These are phyloP conservation scores for Clavelina lepadiformis DNA, from an alignment of 23 tunicate species.

Conservation along the genomic window DNA sequence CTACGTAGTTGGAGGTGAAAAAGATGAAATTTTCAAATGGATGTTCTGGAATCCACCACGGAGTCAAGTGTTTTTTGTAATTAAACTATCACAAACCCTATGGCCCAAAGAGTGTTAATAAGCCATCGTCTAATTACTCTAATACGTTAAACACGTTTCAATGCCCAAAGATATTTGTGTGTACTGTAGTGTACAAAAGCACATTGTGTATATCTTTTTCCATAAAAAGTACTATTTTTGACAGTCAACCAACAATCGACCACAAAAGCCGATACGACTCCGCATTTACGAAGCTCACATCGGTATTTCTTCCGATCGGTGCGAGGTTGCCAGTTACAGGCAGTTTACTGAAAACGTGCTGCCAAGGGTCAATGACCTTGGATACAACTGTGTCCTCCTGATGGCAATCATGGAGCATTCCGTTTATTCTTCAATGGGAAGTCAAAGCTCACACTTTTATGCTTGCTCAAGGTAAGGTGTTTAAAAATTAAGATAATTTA, in stretches of 20 bases:
- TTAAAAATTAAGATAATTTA: too few relatives aligned
- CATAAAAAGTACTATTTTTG: too few relatives aligned
- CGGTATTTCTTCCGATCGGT: constrained; percentile 68
- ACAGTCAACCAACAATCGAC: constrained; percentile 41
- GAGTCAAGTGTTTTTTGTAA: constrained; percentile 7
- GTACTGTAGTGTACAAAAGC: too few relatives aligned
- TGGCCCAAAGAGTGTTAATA: too few relatives aligned
- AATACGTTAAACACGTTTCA: too few relatives aligned
- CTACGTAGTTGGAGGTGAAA: constrained; percentile 36
- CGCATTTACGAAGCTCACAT: constrained; percentile 93
- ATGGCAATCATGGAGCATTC: constrained; percentile 92
- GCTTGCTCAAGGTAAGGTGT: constrained; percentile 71
- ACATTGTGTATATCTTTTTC: too few relatives aligned
- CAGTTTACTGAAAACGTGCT: constrained; percentile 67
- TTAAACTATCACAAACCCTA: too few relatives aligned
- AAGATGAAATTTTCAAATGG: constrained; percentile 47
- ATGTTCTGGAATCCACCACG: constrained; percentile 75
- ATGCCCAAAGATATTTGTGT: too few relatives aligned
- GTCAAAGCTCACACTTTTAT: constrained; percentile 54
- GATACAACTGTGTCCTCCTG: constrained; percentile 82
- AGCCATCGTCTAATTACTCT: too few relatives aligned
- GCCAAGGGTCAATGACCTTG: constrained; percentile 68
- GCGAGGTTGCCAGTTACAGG: constrained; percentile 52
- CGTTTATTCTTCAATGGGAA: constrained; percentile 41
- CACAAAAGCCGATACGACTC: constrained; percentile 50